phyloP scores from a whole-genome alignment of 92 coral and sea anemone genomes.

The Porites rus region DNA sequence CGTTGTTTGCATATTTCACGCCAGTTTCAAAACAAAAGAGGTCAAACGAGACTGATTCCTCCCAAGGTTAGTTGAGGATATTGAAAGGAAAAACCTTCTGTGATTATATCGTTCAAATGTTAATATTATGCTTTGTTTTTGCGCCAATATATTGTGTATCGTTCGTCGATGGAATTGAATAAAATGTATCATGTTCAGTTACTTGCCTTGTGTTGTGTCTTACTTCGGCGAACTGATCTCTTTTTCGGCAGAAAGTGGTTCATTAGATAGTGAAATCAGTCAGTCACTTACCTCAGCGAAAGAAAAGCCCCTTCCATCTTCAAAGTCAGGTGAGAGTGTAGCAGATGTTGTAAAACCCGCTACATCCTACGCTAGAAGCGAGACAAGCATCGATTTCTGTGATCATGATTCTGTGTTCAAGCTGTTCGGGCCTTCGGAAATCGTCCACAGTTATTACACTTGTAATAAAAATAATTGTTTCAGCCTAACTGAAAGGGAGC shows the following conservation, averaged over 20 bases:
- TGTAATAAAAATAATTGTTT: conserved; percentile 45
- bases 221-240: conserved; percentile 17
- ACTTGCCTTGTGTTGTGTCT: conserved; percentile 24
- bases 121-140: conserved; percentile 25
- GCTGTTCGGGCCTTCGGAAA: conserved; percentile 30
- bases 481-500: conserved; percentile 49
- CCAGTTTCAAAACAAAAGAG: conserved; percentile 38
- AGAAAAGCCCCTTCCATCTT: no score
- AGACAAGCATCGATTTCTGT: conserved; percentile 18
- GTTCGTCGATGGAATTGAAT: conserved; percentile 23
- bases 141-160: conserved; percentile 15
- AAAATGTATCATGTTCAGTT: conserved; percentile 23
- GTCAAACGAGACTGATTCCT: conserved; percentile 21
- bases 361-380: conserved; percentile 9
- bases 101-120: not conserved
- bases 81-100: conserved; percentile 11
- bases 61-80: conserved; percentile 23
- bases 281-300: conserved; percentile 13
- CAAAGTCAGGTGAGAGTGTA: conserved; percentile 20
- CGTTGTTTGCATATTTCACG: conserved; percentile 29
- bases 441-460: conserved; percentile 53
- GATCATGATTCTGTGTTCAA: conserved; percentile 36
- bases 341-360: conserved; percentile 4
- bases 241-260: conserved; percentile 16
- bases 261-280: conserved; percentile 21